Evolutionary conservation across 2,797 vertebrate genomes (phyloP).

Genomic region (Anabas testudineus): DNA sequence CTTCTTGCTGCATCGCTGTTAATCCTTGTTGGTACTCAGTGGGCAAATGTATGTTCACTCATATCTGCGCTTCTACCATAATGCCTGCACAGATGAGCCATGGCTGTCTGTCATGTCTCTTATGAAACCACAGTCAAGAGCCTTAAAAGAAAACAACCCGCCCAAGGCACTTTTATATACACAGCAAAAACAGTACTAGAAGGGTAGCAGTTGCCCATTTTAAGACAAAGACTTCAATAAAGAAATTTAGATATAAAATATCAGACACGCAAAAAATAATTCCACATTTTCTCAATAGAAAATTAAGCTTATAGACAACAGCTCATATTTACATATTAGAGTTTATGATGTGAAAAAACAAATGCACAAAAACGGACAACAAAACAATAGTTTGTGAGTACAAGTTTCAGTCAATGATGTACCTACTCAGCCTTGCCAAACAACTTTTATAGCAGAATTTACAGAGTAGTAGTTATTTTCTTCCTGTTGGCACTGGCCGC

Average conservation of each 20-base stretch:
- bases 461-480: slow-evolving; percentile 13
- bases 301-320: not conserved
- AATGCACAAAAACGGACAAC: not conserved
- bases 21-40: slow-evolving; percentile 51
- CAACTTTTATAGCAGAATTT: slow-evolving; percentile 6
- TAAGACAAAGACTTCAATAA: no score
- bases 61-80: slow-evolving; percentile 34
- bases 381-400: not conserved
- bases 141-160: slow-evolving; percentile 5
- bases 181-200: no score
- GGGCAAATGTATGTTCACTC: slow-evolving; percentile 23
- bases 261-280: no score
- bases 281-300: no score
- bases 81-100: slow-evolving; percentile 56
- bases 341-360: fast-evolving
- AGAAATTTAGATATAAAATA: no score
- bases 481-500: slow-evolving; percentile 31
- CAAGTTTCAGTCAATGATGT: not conserved
- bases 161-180: slow-evolving; percentile 19
- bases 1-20: slow-evolving; percentile 57
- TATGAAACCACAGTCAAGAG: slow-evolving; percentile 29
- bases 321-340: not conserved
- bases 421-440: not conserved
- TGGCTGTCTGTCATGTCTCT: slow-evolving; percentile 13
- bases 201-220: slow-evolving; percentile 26